Evolutionary conservation across 2,113 vertebrate species (phyloP).

Genomic region (Chunga burmeisteri): DNA sequence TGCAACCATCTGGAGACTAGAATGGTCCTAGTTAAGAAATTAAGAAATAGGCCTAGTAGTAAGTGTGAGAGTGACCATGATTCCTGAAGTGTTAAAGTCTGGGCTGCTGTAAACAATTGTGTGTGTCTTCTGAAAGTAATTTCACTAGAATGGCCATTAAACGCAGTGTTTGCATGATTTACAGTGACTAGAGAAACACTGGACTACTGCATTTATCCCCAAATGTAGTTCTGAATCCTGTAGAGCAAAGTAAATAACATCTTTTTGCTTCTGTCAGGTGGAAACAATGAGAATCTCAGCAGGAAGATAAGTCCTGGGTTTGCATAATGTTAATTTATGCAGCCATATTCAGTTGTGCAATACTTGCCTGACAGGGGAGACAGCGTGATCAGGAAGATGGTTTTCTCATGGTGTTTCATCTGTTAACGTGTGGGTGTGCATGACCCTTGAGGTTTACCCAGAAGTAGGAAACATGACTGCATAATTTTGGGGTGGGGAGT

Average conservation of each 20-base stretch:
- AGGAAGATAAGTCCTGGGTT: not conserved
- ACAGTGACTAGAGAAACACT: not conserved
- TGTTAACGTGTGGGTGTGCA: not conserved
- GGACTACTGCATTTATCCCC: not conserved
- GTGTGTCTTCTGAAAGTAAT: not conserved
- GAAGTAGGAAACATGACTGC: conserved; percentile 7
- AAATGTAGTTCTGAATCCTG: not conserved
- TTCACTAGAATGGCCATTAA: not conserved
- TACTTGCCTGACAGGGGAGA: not conserved
- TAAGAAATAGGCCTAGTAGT: not conserved
- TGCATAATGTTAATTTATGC: not conserved
- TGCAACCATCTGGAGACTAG: fast-evolving
- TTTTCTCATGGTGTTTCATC: conserved; percentile 20
- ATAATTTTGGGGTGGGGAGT: not conserved
- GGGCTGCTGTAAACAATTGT: not conserved
- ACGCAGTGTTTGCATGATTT: not conserved
- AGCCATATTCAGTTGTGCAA: not conserved
- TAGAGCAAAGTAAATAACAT: not conserved
- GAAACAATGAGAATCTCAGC: not conserved
- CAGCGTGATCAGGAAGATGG: not conserved
- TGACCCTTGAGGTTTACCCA: conserved; percentile 18
- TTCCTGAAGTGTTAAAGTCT: not conserved
- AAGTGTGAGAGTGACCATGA: not conserved
- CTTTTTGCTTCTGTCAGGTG: not conserved
- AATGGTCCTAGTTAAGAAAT: not conserved